Conservation (phyloP, 2,113 vertebrate species). For the Onychorhynchus coronatus region DNA sequence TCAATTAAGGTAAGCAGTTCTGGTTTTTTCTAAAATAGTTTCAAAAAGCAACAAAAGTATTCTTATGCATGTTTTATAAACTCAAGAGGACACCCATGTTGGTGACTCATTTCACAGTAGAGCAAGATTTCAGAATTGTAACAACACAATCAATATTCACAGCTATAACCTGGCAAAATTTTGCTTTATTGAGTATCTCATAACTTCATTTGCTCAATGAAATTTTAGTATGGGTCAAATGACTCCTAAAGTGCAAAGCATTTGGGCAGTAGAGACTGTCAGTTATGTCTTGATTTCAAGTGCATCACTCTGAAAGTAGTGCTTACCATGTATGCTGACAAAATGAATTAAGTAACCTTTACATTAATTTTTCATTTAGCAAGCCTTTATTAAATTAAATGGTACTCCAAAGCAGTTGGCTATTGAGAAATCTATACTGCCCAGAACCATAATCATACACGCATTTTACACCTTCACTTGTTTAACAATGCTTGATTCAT, state of each 20-base stretch:
- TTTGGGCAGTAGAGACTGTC: background rate
- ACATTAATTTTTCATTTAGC: conserved; percentile 41
- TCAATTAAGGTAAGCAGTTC: background rate
- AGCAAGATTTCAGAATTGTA: conserved; percentile 1
- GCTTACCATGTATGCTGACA: background rate
- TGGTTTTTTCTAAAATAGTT: background rate
- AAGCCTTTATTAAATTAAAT: conserved; percentile 45
- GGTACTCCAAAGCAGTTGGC: background rate
- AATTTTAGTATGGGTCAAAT: background rate
- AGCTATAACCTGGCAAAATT: background rate
- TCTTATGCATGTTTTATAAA: background rate
- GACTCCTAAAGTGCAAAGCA: background rate
- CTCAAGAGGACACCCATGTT: background rate
- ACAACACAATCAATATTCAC: background rate
- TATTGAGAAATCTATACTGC: conserved; percentile 52
- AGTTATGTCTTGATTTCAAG: background rate
- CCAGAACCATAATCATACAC: background rate
- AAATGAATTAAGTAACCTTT: conserved; percentile 1
- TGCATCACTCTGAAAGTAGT: background rate
- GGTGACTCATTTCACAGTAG: background rate
- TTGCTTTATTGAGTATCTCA: background rate
- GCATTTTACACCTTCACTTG: background rate
- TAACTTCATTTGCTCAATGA: conserved; percentile 17
- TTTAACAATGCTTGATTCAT: background rate
- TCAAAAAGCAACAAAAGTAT: background rate